Evolutionary conservation across 2,113 vertebrate genomes (phyloP).

Genomic region (Propithecus coquereli): DNA sequence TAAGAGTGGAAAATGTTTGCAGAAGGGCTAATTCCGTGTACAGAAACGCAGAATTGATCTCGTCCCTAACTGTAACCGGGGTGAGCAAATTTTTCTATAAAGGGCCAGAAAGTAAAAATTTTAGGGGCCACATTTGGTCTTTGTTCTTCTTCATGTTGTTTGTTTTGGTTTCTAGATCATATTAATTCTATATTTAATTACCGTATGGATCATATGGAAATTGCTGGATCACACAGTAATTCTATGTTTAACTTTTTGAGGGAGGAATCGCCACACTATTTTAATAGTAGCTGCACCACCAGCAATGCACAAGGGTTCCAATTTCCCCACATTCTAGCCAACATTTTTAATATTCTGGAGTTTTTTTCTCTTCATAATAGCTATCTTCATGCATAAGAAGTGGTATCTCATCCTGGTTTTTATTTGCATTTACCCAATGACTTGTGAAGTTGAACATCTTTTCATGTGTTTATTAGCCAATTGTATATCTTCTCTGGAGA

Average conservation of each 20-base stretch:
- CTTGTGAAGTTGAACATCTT: not conserved
- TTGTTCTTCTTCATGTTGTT: not conserved
- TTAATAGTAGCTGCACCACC: not conserved
- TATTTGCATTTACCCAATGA: not conserved
- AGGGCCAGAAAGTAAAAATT: not conserved
- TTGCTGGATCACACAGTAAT: not conserved
- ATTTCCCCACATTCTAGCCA: not conserved
- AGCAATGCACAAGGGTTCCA: not conserved
- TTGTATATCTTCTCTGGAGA: not conserved
- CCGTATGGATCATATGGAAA: not conserved
- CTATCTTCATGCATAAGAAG: not conserved
- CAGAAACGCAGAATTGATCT: not conserved
- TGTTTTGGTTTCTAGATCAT: not conserved
- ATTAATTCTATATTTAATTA: not conserved
- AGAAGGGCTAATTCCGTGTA: not conserved
- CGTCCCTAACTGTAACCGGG: not conserved
- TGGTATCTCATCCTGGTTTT: not conserved
- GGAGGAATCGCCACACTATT: not conserved
- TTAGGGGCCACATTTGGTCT: not conserved
- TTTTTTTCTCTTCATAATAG: not conserved
- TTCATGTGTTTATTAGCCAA: not conserved
- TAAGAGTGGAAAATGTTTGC: not conserved
- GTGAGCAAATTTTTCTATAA: not conserved
- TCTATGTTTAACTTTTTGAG: not conserved
- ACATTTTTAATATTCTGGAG: not conserved